Percentiles rank a stretch among this genome's conserved stretches.
Conservation (phyloP, 2,888 invertebrate species). For the Dermolepida albohirtum region DNA sequence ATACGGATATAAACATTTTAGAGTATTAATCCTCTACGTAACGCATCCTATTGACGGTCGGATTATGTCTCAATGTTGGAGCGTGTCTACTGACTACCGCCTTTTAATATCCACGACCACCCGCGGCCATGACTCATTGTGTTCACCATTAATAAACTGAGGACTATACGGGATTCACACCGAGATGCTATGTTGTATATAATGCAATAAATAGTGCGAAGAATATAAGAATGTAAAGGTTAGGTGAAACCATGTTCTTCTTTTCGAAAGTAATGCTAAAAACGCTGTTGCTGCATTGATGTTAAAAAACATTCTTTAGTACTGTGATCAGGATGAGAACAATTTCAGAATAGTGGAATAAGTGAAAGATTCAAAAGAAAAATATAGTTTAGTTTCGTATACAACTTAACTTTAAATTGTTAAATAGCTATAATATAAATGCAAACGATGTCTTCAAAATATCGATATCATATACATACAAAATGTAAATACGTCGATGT, state of each 20-base stretch:
- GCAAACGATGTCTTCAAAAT: too few species aligned
- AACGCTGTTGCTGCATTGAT: too few species aligned
- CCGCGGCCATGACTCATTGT: constrained; percentile 48
- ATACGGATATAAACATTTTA: constrained; percentile 57
- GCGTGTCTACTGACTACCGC: constrained; percentile 54
- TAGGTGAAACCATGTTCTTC: too few species aligned
- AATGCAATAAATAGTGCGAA: background rate
- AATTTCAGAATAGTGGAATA: too few species aligned
- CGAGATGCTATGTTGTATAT: constrained; percentile 22
- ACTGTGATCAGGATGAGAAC: too few species aligned
- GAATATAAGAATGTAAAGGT: background rate
- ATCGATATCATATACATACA: too few species aligned
- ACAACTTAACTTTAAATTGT: too few species aligned
- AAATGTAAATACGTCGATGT: too few species aligned
- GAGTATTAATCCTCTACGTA: constrained; percentile 58
- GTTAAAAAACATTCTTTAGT: too few species aligned
- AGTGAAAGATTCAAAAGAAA: too few species aligned
- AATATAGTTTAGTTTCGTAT: too few species aligned
- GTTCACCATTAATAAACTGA: constrained; percentile 49
- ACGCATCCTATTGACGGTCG: constrained; percentile 61
- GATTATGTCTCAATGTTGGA: constrained; percentile 58
- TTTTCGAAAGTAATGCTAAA: background rate
- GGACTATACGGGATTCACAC: constrained; percentile 40
- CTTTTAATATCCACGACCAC: constrained; percentile 54
- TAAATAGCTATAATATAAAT: too few species aligned